Base-by-base conservation (phyloP, 2,113 vertebrate species). In the Notarius lentiginosus region DNA sequence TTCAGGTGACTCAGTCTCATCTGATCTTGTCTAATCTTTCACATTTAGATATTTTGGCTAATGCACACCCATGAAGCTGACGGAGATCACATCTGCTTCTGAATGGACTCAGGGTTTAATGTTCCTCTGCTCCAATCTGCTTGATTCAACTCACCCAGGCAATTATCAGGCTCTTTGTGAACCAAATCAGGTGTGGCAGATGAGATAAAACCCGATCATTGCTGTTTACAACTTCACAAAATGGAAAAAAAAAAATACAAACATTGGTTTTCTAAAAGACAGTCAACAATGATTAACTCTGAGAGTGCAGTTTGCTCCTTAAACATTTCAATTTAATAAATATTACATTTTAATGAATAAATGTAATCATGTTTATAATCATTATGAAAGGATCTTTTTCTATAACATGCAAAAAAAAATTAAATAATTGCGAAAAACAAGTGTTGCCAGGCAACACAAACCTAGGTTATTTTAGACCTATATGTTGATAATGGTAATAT, bases 101-200 rank as follows among this genome's bases (percentile, higher is more conserved):
- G 81, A 51, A 83, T 5, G 61, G 65, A 63, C 47, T 83, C 61
- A 51, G 14, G 53, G 63, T 27, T 83, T 49, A 20, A 5, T 22
- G 17, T 24, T 73, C 70, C 27, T 47, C 7, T 83, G 65, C 82
- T 56, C 49, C 7, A 34, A 83, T 65, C 27, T 55, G 82, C 65
- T 30, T 4, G 1, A 70, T 55, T 68, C 27, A 70, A 20, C 61
- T 70, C n/a, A 1, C 30, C 34, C 65, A 68, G 63, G 27, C 53
- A 83, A 70, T 83, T 83, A 83, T 30, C 65, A 70, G 34, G 65
- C 47, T 83, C 65, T 70, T 70, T 41, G 56, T 70, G 65, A 83
- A 53, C 51, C 51, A 65, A 83, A 55, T 55, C 51, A 70, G 51
- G 65, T 70, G 65, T 34, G 58, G 41, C 7, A 83, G 61, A 83